phyloP scores from a whole-genome alignment of 2,888 invertebrate genomes.

The Ectemnius lituratus region DNA sequence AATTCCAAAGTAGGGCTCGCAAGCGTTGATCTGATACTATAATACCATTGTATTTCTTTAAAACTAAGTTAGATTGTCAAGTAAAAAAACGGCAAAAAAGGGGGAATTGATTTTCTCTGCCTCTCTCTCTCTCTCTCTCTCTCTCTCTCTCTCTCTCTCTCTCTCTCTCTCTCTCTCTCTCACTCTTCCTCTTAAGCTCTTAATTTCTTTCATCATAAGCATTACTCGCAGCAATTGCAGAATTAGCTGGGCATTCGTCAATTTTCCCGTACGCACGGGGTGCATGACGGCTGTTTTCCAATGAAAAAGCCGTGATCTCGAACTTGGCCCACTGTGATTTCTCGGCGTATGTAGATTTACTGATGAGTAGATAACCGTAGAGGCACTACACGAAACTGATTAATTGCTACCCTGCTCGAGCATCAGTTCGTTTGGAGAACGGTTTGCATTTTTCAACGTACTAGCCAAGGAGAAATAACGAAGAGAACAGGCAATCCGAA shows the following conservation, averaged over 20 bases:
- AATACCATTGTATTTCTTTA: no score
- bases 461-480: background rate
- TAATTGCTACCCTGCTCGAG: constrained; percentile 23
- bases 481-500: background rate
- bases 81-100: constrained; percentile 15
- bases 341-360: no score
- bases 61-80: no score
- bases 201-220: no score
- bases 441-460: background rate
- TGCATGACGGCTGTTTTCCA: background rate
- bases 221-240: no score
- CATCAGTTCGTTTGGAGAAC: constrained; percentile 15
- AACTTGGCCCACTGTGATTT: background rate
- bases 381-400: constrained; percentile 18
- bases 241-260: constrained; percentile 22
- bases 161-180: background rate
- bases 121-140: background rate
- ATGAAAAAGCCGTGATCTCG: constrained; percentile 10
- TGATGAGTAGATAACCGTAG: no score
- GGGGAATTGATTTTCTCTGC: constrained; percentile 9
- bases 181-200: no score
- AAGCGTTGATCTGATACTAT: no score
- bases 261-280: constrained; percentile 29
- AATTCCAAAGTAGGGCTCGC: no score
- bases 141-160: background rate